These are phyloP conservation scores for Papilio elwesi DNA, from an alignment of 2,888 invertebrate genomes.

Conservation along the genomic window DNA sequence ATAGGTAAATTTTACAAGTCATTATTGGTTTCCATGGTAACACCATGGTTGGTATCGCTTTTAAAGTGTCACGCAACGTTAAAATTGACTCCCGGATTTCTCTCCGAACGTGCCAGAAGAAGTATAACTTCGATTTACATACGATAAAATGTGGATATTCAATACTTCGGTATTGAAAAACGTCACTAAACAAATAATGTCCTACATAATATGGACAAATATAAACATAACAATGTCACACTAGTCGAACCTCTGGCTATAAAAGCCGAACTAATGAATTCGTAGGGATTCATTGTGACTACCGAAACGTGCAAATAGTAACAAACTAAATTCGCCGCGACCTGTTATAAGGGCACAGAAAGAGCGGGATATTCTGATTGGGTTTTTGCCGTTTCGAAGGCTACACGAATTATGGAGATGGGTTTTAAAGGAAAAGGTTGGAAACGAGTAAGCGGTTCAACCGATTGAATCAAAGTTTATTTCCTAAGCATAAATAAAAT, in stretches of 20 bases:
- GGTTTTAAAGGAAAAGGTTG: not conserved
- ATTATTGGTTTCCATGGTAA: no score
- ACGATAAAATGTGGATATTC: no score
- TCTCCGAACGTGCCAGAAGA: no score
- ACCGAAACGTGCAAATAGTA: slow-evolving; percentile 15
- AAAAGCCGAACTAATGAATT: slow-evolving; percentile 23
- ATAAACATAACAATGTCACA: not conserved
- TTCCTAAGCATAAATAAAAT: no score
- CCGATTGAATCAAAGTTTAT: not conserved
- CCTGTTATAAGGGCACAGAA: not conserved
- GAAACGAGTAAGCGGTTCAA: no score
- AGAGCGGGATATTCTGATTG: not conserved
- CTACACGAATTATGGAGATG: not conserved
- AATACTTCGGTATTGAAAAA: no score
- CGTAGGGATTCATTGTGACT: slow-evolving; percentile 20
- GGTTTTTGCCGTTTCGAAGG: not conserved
- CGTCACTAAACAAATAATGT: not conserved
- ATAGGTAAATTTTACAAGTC: no score
- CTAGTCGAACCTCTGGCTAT: not conserved
- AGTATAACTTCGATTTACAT: no score
- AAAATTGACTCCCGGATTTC: no score
- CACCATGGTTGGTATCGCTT: no score
- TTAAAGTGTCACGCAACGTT: no score
- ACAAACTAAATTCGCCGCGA: slow-evolving; percentile 1
- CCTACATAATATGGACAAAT: not conserved